These are phyloP conservation scores for Galbula dea DNA, from an alignment of 2,113 vertebrate species.

Conservation along the genomic window DNA sequence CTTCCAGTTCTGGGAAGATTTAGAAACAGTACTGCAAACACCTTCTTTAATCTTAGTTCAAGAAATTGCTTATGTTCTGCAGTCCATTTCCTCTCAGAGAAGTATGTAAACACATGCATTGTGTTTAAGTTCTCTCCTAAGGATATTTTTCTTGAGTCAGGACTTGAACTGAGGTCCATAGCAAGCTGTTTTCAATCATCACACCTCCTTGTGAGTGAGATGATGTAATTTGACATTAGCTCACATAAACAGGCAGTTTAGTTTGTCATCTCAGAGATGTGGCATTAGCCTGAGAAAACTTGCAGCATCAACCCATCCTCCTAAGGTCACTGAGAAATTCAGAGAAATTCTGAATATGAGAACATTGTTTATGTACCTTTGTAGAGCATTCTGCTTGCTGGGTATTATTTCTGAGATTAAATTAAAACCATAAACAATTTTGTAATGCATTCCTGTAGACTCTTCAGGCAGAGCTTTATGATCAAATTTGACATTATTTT, in stretches of 20 bases:
- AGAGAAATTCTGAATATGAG: neutral
- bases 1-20: neutral
- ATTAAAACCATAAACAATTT: slow-evolving; percentile 30
- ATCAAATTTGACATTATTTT: neutral
- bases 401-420: neutral
- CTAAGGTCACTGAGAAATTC: neutral
- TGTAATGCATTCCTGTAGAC: neutral
- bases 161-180: neutral
- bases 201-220: neutral
- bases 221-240: neutral
- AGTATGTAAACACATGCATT: neutral
- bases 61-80: neutral
- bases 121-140: neutral
- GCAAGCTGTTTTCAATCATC: neutral
- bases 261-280: neutral
- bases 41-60: neutral
- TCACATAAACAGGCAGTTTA: neutral
- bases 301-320: neutral
- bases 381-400: neutral
- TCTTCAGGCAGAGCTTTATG: neutral
- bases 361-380: neutral
- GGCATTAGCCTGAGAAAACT: neutral
- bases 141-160: neutral
- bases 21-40: neutral
- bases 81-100: neutral